Evolutionary conservation across 2,797 vertebrate species (phyloP), one percentile per base, ranked within the genome.

Genomic region (Myripristis murdjan): DNA sequence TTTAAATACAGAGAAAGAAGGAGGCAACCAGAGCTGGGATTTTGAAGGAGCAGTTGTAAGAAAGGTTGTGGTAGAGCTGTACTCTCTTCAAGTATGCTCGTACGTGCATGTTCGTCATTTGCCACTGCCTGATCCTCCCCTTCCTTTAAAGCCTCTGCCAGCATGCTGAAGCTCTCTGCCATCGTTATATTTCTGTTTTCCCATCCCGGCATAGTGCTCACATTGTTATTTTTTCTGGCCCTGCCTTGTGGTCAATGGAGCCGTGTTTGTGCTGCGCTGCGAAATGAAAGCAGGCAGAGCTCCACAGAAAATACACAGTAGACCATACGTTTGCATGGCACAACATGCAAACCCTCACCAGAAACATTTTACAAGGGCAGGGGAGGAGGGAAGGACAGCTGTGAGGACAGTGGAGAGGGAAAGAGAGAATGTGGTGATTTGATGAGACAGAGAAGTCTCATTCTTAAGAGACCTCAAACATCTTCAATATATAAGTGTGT

Each of bases 161-260:
- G 63, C 61, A 61, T 31, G 31, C 56, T 64, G 72, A 67, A 81
- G 55, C n/a, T 48, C 71, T 70, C 64, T 81, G 75, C 81, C 84
- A 64, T 90, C 82, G 88, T 86, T 92, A 84, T 82, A 83, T 87
- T 82, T 70, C 84, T 87, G 66, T 84, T 87, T 87, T 83, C 81
- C 82, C 83, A 46, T 72, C 75, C 48, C 73, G 12, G 78, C 70
- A 75, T 68, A 77, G 58, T 12, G 77, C 71, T 75, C 75, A 77
- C 76, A 59, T 83, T 88, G 81, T 91, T 89, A 92, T 92, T 93
- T 92, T 87, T 75, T 83, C 83, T 24, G 41, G 49, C 84, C 72
- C 51, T 10, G 67, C 79, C 70, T 80, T 91, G 90, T 72, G 90
- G 92, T 91, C 24, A 2, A 46, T 14, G 37, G 65, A 70, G 18